These are phyloP conservation scores for Watsonalla cultraria DNA, from an alignment of 2,888 invertebrate genomes.

Conservation along the genomic window DNA sequence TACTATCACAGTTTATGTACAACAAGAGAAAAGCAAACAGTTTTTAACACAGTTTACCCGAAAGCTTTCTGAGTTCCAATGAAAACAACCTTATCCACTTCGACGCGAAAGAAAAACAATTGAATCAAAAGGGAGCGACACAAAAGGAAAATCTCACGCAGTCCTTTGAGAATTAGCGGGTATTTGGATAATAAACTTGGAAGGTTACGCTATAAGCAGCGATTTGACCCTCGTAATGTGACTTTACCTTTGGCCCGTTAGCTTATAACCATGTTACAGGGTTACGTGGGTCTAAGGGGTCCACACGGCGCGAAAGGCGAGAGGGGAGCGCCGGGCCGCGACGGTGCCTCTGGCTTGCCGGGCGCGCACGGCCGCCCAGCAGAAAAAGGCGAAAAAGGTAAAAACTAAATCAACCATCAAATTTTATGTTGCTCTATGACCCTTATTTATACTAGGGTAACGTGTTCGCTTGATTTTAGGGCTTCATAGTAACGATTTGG, in stretches of 20 bases:
- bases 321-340: slow-evolving; percentile 81
- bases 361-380: slow-evolving; percentile 80
- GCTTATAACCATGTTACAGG: slow-evolving; percentile 67
- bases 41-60: no score
- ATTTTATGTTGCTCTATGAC: slow-evolving; percentile 74
- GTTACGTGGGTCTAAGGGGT: slow-evolving; percentile 74
- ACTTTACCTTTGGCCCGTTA: slow-evolving; percentile 58
- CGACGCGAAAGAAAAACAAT: slow-evolving; percentile 19
- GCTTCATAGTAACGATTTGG: slow-evolving; percentile 67
- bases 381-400: slow-evolving; percentile 87
- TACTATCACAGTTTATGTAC: no score
- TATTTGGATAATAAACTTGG: slow-evolving; percentile 59
- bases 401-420: slow-evolving; percentile 73
- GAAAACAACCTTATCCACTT: background rate
- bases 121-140: slow-evolving; percentile 36
- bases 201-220: slow-evolving; percentile 60
- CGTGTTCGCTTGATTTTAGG: slow-evolving; percentile 68
- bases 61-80: no score
- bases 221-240: slow-evolving; percentile 66
- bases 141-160: slow-evolving; percentile 28
- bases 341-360: slow-evolving; percentile 82
- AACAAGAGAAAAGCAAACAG: no score
- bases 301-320: slow-evolving; percentile 83
- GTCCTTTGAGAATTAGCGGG: slow-evolving; percentile 48
- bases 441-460: slow-evolving; percentile 67